Conservation (phyloP, 2,888 invertebrate species). For the Diplazon laetatorius region DNA sequence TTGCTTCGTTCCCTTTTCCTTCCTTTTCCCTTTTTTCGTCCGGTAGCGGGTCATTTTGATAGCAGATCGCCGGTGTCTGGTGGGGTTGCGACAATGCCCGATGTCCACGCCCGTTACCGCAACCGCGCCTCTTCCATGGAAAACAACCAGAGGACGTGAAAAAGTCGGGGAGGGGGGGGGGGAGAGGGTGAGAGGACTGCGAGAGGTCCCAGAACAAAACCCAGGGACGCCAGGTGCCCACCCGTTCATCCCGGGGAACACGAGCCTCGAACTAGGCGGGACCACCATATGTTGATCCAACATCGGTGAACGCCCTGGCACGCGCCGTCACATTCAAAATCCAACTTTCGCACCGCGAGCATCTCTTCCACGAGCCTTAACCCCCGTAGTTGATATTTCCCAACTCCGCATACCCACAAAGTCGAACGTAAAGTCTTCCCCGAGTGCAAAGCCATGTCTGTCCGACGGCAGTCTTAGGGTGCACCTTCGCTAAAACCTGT, state of each 20-base stretch:
- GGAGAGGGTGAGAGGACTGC: slow-evolving; percentile 63
- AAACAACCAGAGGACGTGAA: too few species aligned
- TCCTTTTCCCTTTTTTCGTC: slow-evolving; percentile 14
- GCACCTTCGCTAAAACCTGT: too few species aligned
- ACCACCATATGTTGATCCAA: slow-evolving; percentile 80
- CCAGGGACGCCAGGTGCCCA: slow-evolving; percentile 76
- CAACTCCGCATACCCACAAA: too few species aligned
- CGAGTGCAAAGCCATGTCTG: too few species aligned
- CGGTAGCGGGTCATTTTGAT: neutral
- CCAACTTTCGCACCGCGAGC: slow-evolving; percentile 75
- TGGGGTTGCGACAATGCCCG: slow-evolving; percentile 22
- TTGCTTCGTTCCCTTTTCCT: too few species aligned
- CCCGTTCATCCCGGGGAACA: slow-evolving; percentile 78
- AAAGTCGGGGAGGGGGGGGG: slow-evolving; percentile 31
- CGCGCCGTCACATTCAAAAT: slow-evolving; percentile 80
- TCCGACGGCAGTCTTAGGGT: too few species aligned
- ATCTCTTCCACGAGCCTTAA: slow-evolving; percentile 52
- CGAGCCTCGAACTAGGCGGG: slow-evolving; percentile 78
- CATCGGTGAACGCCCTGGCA: slow-evolving; percentile 77
- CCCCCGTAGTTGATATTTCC: too few species aligned
- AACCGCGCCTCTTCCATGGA: slow-evolving; percentile 10
- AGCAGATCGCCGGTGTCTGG: neutral
- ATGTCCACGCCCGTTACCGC: slow-evolving; percentile 23
- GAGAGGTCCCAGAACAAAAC: slow-evolving; percentile 66
- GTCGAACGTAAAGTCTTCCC: too few species aligned